These are phyloP conservation scores for Papilio gigon DNA, from an alignment of 2,888 invertebrate species.

Conservation along the genomic window DNA sequence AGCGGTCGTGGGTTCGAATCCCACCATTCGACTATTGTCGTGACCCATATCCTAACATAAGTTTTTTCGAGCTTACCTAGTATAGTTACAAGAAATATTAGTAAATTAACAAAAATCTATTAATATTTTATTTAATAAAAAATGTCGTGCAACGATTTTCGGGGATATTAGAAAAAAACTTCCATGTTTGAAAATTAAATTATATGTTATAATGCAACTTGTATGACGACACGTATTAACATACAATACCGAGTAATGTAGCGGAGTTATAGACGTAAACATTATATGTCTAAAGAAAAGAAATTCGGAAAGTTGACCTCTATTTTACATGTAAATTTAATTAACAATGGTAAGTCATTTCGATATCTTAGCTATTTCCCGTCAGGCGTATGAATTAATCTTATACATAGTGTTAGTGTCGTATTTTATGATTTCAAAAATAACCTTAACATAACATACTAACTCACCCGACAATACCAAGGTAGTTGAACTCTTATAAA, in stretches of 20 bases:
- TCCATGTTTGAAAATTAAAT: not conserved
- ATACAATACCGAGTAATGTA: constrained; percentile 61
- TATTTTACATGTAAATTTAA: constrained; percentile 53
- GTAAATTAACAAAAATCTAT: too few species aligned
- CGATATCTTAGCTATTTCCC: constrained; percentile 52
- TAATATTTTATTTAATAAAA: too few species aligned
- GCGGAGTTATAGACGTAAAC: constrained; percentile 56
- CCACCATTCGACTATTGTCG: too few species aligned
- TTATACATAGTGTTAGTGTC: constrained; percentile 48
- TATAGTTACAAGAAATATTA: too few species aligned
- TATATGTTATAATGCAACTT: not conserved
- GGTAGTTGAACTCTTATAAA: too few species aligned
- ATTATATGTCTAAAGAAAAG: constrained; percentile 49
- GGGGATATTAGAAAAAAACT: not conserved
- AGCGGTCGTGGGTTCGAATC: too few species aligned
- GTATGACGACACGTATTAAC: constrained; percentile 53
- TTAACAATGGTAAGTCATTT: constrained; percentile 48
- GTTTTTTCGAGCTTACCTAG: too few species aligned
- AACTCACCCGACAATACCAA: not conserved
- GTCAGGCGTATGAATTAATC: constrained; percentile 50
- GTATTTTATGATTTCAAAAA: constrained; percentile 37
- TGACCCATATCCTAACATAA: too few species aligned
- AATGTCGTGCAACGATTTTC: too few species aligned
- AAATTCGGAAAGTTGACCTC: constrained; percentile 50
- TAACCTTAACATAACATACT: too few species aligned